A percentile compares a stretch with the other conserved stretches of the same genome.
Evolutionary conservation across 2,888 invertebrate species (phyloP).

Genomic region (Volucella bombylans): DNA sequence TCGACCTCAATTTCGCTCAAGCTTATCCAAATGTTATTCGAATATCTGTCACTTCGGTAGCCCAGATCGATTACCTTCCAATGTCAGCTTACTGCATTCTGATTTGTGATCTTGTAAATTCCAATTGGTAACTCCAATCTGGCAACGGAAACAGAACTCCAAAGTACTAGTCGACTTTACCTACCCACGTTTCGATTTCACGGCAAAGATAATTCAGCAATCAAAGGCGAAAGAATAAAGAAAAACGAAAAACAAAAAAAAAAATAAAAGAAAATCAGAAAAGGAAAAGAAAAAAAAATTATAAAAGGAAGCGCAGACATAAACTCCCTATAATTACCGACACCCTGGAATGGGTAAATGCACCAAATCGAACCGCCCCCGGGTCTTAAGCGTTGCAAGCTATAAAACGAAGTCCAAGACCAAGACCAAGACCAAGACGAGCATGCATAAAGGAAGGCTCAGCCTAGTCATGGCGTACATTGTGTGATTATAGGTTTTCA

Average conservation of each 20-base stretch:
- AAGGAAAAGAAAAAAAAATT: slow-evolving; percentile 74
- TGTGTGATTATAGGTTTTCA: slow-evolving; percentile 62
- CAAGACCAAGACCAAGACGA: slow-evolving; percentile 27
- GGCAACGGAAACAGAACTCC: slow-evolving; percentile 38
- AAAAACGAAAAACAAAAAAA: slow-evolving; percentile 38
- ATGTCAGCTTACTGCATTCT: too few relatives aligned
- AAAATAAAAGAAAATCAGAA: background rate
- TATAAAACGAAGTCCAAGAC: slow-evolving; percentile 38
- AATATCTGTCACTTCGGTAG: too few relatives aligned
- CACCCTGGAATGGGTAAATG: slow-evolving; percentile 82
- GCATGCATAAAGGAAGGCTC: slow-evolving; percentile 57
- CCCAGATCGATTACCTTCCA: slow-evolving; percentile 1
- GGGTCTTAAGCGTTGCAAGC: slow-evolving; percentile 73
- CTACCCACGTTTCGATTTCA: slow-evolving; percentile 73
- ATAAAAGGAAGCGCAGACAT: slow-evolving; percentile 82
- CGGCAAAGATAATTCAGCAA: slow-evolving; percentile 78
- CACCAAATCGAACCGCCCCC: slow-evolving; percentile 82
- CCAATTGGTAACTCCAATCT: too few relatives aligned
- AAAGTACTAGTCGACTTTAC: slow-evolving; percentile 62
- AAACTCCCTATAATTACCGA: slow-evolving; percentile 83
- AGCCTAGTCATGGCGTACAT: slow-evolving; percentile 54
- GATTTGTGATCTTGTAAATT: too few relatives aligned
- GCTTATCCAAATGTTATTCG: too few relatives aligned
- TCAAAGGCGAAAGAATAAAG: slow-evolving; percentile 75
- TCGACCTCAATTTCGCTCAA: too few relatives aligned